Base-by-base conservation (phyloP, 2,797 vertebrate genomes). In the Rhinatrema bivittatum region DNA sequence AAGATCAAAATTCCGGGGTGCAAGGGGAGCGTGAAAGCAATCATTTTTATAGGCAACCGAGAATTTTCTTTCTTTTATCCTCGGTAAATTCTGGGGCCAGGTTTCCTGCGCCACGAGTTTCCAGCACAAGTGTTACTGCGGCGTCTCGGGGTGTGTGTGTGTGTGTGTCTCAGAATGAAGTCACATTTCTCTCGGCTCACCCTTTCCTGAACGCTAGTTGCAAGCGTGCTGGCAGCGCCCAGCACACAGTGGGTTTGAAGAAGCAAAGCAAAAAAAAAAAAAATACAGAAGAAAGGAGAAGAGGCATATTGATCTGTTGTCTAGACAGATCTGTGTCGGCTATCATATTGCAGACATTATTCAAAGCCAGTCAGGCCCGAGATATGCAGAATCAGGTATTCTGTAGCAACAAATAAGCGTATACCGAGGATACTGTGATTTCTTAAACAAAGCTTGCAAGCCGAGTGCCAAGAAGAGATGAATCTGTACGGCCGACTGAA, bases 311-410 rank as follows among this genome's bases (percentile, higher is more conserved):
- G 88, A 93, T 91, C 85, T 77, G 66, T 74, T 76, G 87, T 89
- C 87, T 88, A 89, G 87, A 91, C 84, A 72, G 76, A 87, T 85
- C 88, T 85, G 81, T 87, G 91, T 90, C 88, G 88, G 76, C 82
- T 88, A 85, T 86, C 83, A 79, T 68, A 81, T 78, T 79, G 74
- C 73, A 81, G 78, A 73, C 78, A 76, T 65, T 64, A 73, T 68
- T 78, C 70, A 76, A 75, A 76, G 65, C 50, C 55, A 46, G 49
- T 34, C 47, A 51, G 51, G 53, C 61, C 44, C 68, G 47, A 50
- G 67, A 46, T 56, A 61, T 64, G 66, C 56, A 63, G 60, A 75
- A 68, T 73, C 65, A 70, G 66, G 70, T 70, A 53, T 79, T 73
- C 65, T 68, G 7, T 29, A 18, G n/a, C n/a, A n/a, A n/a, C n/a